phyloP scores from a whole-genome alignment of 1,140 invertebrate species.

The Nephotettix cincticeps region DNA sequence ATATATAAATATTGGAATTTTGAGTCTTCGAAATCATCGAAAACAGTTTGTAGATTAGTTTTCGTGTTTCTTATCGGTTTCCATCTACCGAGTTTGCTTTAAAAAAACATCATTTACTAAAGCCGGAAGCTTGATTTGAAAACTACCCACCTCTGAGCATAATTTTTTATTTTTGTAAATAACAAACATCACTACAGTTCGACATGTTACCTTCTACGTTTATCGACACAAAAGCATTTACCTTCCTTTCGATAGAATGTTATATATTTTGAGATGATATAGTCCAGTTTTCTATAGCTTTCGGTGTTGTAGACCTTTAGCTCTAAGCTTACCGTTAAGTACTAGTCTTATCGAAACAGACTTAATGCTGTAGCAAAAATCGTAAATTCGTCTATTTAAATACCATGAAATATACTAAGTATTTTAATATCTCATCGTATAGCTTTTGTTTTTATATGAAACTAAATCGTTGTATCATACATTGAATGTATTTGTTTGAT shows the following conservation, averaged over 20 bases:
- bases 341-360: conserved; percentile 20
- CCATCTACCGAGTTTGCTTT: background rate
- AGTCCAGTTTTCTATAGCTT: conserved; percentile 30
- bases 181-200: background rate
- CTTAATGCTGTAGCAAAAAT: conserved; percentile 16
- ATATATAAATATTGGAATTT: conserved; percentile 24
- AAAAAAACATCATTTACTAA: background rate
- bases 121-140: background rate
- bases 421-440: conserved; percentile 21
- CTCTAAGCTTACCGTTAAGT: conserved; percentile 12
- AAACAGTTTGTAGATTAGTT: conserved; percentile 31
- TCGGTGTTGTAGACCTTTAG: conserved; percentile 27
- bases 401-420: conserved; percentile 25
- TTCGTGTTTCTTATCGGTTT: conserved; percentile 4
- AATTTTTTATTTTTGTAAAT: background rate
- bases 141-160: background rate
- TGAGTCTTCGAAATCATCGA: conserved; percentile 33
- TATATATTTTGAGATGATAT: conserved; percentile 27
- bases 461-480: conserved; percentile 9
- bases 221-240: background rate
- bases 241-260: conserved; percentile 7
- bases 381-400: conserved; percentile 26
- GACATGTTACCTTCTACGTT: conserved; percentile 5
- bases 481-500: background rate
- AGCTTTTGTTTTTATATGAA: background rate